Percentiles rank a stretch among this genome's conserved stretches.
Conservation (phyloP, 1,140 invertebrate species). For the Acromyrmex charruanus region DNA sequence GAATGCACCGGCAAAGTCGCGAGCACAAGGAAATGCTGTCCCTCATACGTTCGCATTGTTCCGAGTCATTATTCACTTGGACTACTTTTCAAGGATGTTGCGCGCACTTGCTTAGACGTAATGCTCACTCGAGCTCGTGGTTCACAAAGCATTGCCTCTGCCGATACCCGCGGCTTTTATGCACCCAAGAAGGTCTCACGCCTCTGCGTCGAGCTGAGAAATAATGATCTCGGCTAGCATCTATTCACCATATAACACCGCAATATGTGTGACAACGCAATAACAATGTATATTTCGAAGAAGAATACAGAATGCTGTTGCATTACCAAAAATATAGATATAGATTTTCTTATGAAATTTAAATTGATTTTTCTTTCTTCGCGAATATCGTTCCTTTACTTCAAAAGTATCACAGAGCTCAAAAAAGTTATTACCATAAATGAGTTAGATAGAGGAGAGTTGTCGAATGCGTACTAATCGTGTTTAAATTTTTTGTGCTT, state of each 20-base stretch:
- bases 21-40: conserved; percentile 36
- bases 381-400: too few relatives aligned
- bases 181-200: conserved; percentile 44
- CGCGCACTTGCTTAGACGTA: conserved; percentile 54
- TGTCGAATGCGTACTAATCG: too few relatives aligned
- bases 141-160: conserved; percentile 44
- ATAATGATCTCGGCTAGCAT: conserved; percentile 50
- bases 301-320: neutral
- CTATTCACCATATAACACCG: neutral
- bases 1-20: conserved; percentile 64
- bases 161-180: conserved; percentile 46
- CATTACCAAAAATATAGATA: neutral
- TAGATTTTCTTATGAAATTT: neutral
- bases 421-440: too few relatives aligned
- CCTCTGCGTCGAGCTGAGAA: conserved; percentile 31
- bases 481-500: too few relatives aligned
- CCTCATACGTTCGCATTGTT: conserved; percentile 69
- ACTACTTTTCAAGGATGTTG: conserved; percentile 74
- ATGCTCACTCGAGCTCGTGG: conserved; percentile 54
- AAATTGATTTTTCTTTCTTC: neutral
- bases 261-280: neutral
- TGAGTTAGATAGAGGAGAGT: too few relatives aligned
- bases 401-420: too few relatives aligned
- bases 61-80: conserved; percentile 77
- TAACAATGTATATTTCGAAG: conserved; percentile 19